These are phyloP conservation scores for Prunella himalayana DNA, from an alignment of 2,113 vertebrate genomes.

Conservation along the genomic window DNA sequence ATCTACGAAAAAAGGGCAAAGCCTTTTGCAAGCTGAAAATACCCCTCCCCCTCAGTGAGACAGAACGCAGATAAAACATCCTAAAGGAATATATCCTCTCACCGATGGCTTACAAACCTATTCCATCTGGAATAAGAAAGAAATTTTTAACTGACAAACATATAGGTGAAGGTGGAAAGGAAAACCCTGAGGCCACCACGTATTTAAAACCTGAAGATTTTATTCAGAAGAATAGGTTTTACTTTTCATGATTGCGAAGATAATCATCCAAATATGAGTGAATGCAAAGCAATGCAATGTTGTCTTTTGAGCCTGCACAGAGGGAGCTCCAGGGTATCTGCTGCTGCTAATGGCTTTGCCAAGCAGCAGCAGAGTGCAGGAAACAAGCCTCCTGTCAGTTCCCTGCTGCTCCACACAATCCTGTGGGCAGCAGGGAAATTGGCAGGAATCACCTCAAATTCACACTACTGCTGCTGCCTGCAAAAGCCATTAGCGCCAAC, in stretches of 20 bases:
- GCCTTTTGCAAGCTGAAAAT: not conserved
- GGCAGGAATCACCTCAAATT: not conserved
- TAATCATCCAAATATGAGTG: not conserved
- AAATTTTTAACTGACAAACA: not conserved
- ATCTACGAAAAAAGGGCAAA: not conserved
- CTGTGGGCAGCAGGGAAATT: not conserved
- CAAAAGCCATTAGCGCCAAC: not conserved
- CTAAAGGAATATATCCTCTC: not conserved
- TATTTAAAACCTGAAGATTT: not conserved
- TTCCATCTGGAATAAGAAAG: not conserved
- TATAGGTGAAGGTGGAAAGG: not conserved
- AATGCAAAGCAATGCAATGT: not conserved
- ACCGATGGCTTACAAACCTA: not conserved
- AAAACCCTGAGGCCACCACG: not conserved
- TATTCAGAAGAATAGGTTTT: not conserved
- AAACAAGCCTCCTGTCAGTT: not conserved
- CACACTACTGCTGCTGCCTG: not conserved
- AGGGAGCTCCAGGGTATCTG: not conserved
- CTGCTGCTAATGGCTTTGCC: constrained; percentile 1
- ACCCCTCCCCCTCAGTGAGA: not conserved
- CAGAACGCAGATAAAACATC: rapidly evolving
- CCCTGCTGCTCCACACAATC: not conserved
- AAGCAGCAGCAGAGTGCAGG: not conserved
- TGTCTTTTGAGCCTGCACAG: not conserved
- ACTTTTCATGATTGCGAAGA: not conserved